Percentiles rank a stretch among this genome's conserved stretches.
phyloP scores from a whole-genome alignment of 2,797 vertebrate genomes.

The Gallinago stenura region DNA sequence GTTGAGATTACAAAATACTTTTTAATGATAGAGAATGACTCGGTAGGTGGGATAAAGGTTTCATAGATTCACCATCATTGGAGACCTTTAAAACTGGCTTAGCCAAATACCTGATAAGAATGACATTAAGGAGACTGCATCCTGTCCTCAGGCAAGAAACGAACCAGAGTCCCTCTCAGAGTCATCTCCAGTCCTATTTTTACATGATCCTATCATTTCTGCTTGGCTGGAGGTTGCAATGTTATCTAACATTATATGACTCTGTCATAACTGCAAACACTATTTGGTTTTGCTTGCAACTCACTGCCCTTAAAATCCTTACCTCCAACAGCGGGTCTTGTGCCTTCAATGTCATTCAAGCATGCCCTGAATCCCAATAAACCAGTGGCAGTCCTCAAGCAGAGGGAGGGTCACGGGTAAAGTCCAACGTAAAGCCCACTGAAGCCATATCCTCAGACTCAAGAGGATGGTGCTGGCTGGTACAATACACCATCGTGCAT shows the following conservation, averaged over 20 bases:
- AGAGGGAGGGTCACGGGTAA: not conserved
- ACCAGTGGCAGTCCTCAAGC: not conserved
- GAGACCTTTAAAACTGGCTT: not conserved
- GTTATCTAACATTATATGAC: not conserved
- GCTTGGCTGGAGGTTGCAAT: slow-evolving; percentile 15
- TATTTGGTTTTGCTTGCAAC: not conserved
- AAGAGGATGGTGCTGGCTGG: not conserved
- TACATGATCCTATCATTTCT: slow-evolving; percentile 38
- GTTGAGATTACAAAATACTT: not conserved
- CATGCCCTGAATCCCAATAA: not conserved
- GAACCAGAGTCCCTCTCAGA: not conserved
- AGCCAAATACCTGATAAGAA: not conserved
- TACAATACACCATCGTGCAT: not conserved
- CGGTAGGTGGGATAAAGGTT: not conserved
- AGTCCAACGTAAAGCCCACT: not conserved
- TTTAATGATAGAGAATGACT: not conserved
- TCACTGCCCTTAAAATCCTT: not conserved
- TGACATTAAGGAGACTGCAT: not conserved
- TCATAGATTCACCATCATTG: not conserved
- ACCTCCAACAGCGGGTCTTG: not conserved
- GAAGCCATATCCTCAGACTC: not conserved
- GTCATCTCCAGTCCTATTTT: slow-evolving; percentile 33
- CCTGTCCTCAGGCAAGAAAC: not conserved
- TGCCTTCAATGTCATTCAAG: not conserved
- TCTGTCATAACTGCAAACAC: not conserved